Conservation (phyloP, 2,888 invertebrate species). For the Eupithecia subumbrata region DNA sequence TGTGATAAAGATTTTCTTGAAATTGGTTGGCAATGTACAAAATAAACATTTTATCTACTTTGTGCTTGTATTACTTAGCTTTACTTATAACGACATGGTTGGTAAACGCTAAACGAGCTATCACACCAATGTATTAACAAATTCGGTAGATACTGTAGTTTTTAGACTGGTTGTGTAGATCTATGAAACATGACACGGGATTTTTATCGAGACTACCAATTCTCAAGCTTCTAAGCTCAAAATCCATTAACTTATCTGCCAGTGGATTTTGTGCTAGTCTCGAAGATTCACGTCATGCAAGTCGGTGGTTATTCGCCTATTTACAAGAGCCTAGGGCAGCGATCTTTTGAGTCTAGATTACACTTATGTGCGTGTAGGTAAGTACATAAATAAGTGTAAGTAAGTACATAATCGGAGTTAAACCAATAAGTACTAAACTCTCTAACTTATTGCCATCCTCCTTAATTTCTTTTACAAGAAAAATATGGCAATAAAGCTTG, state of each 20-base stretch:
- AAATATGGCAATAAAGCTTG: background rate
- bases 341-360: background rate
- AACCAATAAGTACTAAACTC: background rate
- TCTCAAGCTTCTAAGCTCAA: constrained; percentile 24
- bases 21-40: background rate
- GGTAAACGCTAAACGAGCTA: constrained; percentile 3
- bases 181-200: constrained; percentile 30
- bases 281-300: constrained; percentile 34
- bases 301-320: constrained; percentile 44
- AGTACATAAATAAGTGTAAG: background rate
- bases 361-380: background rate
- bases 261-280: constrained; percentile 35
- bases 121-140: background rate
- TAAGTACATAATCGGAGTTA: background rate
- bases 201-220: constrained; percentile 24
- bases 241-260: constrained; percentile 26
- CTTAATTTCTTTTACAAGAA: background rate
- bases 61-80: background rate
- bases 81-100: background rate
- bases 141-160: constrained; percentile 4
- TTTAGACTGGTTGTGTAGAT: constrained; percentile 43
- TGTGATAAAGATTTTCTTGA: background rate
- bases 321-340: constrained; percentile 31
- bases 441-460: background rate
- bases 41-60: background rate